Percentiles rank a stretch among this genome's conserved stretches.
Conservation (phyloP, 2,888 invertebrate species). For the Athrips mouffetella region DNA sequence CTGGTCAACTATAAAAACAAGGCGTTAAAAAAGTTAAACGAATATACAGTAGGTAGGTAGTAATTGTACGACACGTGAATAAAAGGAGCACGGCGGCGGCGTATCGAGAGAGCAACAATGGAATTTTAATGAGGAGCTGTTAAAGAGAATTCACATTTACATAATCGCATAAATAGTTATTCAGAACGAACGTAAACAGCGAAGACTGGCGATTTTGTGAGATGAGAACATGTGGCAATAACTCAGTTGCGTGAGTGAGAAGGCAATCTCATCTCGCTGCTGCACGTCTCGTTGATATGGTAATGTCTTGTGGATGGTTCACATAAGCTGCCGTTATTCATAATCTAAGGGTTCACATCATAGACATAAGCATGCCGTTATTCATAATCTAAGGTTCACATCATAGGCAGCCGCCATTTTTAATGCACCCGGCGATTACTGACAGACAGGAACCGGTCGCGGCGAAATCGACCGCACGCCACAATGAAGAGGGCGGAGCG, state of each 20-base stretch:
- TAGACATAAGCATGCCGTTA: conserved; percentile 10
- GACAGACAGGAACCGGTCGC: conserved; percentile 40
- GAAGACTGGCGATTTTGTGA: conserved; percentile 40
- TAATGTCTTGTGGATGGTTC: conserved; percentile 42
- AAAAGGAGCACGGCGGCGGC: conserved; percentile 48
- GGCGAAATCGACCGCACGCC: conserved; percentile 29
- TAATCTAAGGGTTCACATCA: no score
- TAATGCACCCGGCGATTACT: conserved; percentile 40
- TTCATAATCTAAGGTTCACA: no score
- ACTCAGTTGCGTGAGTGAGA: conserved; percentile 39
- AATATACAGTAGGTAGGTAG: conserved; percentile 31
- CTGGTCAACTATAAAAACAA: no score
- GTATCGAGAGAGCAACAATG: conserved; percentile 57
- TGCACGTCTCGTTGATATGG: conserved; percentile 38
- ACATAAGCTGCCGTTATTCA: no score
- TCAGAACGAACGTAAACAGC: conserved; percentile 59
- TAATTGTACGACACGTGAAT: conserved; percentile 45
- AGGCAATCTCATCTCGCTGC: conserved; percentile 36
- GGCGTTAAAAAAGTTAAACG: no score
- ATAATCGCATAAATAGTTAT: conserved; percentile 70
- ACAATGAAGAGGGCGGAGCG: conserved; percentile 24
- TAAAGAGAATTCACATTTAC: conserved; percentile 63
- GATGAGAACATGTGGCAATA: conserved; percentile 39
- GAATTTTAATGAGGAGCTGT: conserved; percentile 68
- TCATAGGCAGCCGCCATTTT: conserved; percentile 40